Conservation (phyloP, 2,113 vertebrate genomes). For the Stegostoma tigrinum region DNA sequence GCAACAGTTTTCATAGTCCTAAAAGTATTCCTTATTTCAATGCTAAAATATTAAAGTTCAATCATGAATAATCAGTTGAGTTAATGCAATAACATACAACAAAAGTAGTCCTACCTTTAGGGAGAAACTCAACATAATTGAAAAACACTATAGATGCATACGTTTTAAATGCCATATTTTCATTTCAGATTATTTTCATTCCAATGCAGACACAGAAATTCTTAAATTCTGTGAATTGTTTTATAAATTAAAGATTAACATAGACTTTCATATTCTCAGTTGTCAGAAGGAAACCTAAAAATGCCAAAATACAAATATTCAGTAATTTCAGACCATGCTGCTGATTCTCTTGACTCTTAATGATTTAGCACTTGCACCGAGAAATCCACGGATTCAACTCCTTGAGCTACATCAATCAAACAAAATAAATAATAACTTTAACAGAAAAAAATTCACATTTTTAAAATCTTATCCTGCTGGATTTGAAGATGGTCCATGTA, state of each 20-base stretch:
- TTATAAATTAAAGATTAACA: neutral
- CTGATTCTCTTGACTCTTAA: neutral
- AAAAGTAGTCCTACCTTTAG: neutral
- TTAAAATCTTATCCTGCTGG: neutral
- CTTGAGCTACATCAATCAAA: neutral
- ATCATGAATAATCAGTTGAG: neutral
- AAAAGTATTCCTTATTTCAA: neutral
- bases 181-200: neutral
- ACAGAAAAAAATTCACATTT: slow-evolving; percentile 20
- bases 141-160: neutral
- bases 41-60: neutral
- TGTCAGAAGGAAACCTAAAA: neutral
- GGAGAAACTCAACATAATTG: neutral
- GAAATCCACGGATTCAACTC: neutral
- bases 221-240: neutral
- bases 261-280: neutral
- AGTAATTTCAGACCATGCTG: slow-evolving; percentile 14
- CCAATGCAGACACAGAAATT: neutral
- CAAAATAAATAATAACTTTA: neutral
- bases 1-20: neutral
- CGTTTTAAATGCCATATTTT: neutral
- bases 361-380: neutral
- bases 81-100: neutral
- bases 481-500: slow-evolving; percentile 41
- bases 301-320: neutral